These are phyloP conservation scores for Macquaria ambigua DNA, from an alignment of 2,113 vertebrate species.

Conservation along the genomic window DNA sequence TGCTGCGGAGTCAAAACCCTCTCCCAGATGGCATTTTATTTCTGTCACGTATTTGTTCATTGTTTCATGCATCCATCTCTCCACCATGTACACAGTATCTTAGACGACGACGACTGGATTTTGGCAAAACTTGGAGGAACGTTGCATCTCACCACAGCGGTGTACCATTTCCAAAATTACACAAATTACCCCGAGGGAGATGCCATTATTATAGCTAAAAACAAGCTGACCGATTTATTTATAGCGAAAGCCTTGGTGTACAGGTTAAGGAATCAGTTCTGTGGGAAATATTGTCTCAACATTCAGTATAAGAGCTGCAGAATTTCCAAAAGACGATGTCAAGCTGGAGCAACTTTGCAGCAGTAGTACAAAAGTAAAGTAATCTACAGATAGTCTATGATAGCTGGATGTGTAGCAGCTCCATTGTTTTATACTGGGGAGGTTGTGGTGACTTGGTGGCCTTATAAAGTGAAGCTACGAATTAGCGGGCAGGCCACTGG, in stretches of 20 bases:
- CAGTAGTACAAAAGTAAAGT: constrained; percentile 11
- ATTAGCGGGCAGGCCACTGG: constrained; percentile 63
- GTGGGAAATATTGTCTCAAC: not conserved
- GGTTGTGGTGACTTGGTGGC: constrained; percentile 59
- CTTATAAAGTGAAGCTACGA: constrained; percentile 66
- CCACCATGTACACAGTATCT: not conserved
- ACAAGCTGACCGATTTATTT: constrained; percentile 46
- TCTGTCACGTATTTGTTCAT: constrained; percentile 42
- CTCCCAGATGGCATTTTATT: constrained; percentile 44
- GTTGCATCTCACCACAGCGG: constrained; percentile 3
- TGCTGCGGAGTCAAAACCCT: constrained; percentile 14
- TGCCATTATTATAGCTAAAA: constrained; percentile 41
- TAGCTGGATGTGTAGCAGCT: constrained; percentile 10
- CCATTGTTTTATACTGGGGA: constrained; percentile 43
- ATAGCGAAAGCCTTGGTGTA: not conserved
- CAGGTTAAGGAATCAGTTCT: not conserved
- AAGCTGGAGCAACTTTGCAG: constrained; percentile 9
- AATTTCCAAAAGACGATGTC: not conserved
- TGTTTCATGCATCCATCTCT: constrained; percentile 32
- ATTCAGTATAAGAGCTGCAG: not conserved
- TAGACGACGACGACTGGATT: not conserved
- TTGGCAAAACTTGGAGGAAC: not conserved
- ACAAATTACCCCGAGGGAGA: constrained; percentile 26
- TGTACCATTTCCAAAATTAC: constrained; percentile 49
- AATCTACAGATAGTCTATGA: constrained; percentile 15